Evolutionary conservation across 2,113 vertebrate genomes (phyloP).

Genomic region (Odobenus rosmarus): DNA sequence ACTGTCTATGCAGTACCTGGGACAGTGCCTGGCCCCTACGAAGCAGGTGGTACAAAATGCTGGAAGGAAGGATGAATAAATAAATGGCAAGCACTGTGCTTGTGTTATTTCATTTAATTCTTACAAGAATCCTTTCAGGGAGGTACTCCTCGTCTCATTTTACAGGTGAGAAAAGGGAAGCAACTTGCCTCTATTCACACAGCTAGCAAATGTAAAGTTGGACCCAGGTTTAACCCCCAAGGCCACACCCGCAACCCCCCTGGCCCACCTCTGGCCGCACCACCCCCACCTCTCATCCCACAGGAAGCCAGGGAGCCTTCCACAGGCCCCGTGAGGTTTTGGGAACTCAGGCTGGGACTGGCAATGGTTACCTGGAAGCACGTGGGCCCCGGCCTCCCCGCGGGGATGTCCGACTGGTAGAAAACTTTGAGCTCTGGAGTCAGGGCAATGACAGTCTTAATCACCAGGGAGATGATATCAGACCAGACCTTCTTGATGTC

Average conservation of each 20-base stretch:
- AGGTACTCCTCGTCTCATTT: not conserved
- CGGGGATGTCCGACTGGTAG: conserved; percentile 95
- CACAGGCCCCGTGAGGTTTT: not conserved
- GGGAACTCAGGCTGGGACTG: not conserved
- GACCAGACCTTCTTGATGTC: conserved; percentile 98
- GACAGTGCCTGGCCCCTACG: not conserved
- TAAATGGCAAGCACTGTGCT: not conserved
- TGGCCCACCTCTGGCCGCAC: not conserved
- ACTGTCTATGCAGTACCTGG: not conserved
- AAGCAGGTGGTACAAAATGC: not conserved
- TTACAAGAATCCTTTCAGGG: not conserved
- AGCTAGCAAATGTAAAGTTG: not conserved
- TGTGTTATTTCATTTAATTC: not conserved
- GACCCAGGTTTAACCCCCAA: not conserved
- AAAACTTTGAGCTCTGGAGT: conserved; percentile 96
- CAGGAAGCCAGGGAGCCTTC: not conserved
- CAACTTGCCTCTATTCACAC: not conserved
- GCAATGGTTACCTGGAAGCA: conserved; percentile 94
- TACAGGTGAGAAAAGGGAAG: not conserved
- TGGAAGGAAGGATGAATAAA: not conserved
- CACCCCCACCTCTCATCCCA: not conserved
- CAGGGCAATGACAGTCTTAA: conserved; percentile 96
- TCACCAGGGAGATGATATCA: conserved; percentile 96
- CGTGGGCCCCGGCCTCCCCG: conserved; percentile 95
- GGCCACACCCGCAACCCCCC: not conserved